These are phyloP conservation scores for Gryllus bimaculatus DNA, from an alignment of 1,140 invertebrate genomes.

Conservation along the genomic window DNA sequence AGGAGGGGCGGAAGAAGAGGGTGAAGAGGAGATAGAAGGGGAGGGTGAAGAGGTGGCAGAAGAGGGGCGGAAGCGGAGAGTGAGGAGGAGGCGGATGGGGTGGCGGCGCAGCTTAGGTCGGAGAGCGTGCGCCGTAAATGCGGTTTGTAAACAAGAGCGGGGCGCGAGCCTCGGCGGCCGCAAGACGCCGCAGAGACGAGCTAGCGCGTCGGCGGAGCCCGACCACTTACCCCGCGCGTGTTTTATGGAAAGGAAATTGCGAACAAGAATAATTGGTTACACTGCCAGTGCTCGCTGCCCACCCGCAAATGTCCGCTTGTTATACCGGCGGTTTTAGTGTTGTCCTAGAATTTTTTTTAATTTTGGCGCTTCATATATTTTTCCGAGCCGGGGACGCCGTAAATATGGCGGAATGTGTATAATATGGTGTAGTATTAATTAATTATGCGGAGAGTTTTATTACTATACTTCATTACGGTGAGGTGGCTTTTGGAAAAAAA, in stretches of 20 bases:
- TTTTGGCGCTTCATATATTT: neutral
- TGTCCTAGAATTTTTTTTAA: neutral
- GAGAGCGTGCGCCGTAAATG: neutral
- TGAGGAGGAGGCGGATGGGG: no score
- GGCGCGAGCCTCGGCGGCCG: no score
- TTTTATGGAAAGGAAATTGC: slow-evolving; percentile 5
- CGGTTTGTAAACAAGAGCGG: neutral
- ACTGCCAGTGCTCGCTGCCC: neutral
- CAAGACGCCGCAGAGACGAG: neutral
- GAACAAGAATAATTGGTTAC: slow-evolving; percentile 5
- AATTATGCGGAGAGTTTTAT: neutral
- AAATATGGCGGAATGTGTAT: neutral
- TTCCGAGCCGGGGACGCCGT: neutral
- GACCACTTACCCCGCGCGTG: neutral
- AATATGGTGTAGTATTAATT: slow-evolving; percentile 2
- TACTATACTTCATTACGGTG: slow-evolving; percentile 4
- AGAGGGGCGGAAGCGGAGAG: no score
- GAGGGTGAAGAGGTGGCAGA: no score
- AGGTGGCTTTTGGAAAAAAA: neutral
- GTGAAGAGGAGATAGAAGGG: no score
- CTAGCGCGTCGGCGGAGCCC: neutral
- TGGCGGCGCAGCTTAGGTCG: no score
- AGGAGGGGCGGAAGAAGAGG: no score
- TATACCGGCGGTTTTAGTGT: neutral
- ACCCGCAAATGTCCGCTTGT: neutral